A percentile compares a stretch with the other conserved stretches of the same genome.
phyloP scores from a whole-genome alignment of 2,888 invertebrate species.

The Brassicogethes aeneus region DNA sequence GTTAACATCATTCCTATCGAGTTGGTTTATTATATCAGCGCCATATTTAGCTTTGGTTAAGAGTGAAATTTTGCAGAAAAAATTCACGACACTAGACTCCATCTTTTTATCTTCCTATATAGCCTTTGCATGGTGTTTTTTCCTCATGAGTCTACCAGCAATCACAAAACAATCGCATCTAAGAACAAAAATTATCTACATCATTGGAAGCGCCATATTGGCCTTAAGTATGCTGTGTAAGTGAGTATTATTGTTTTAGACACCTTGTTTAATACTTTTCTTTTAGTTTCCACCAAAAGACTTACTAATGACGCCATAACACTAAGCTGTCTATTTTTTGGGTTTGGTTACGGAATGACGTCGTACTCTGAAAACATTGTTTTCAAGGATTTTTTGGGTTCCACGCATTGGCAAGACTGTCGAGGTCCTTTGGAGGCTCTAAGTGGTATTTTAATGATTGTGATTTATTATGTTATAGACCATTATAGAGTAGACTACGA shows the following conservation, averaged over 20 bases:
- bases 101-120: conserved; percentile 23
- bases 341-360: conserved; percentile 45
- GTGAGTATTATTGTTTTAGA: no score
- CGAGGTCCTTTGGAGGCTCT: conserved; percentile 44
- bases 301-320: conserved; percentile 42
- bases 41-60: background rate
- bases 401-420: conserved; percentile 44
- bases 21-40: background rate
- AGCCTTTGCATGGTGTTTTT: conserved; percentile 26
- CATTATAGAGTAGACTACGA: conserved; percentile 12
- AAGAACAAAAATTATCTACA: no score
- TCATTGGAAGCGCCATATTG: no score
- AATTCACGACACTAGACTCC: conserved; percentile 18
- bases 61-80: background rate
- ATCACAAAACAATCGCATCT: conserved; percentile 17
- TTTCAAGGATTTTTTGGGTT: conserved; percentile 43
- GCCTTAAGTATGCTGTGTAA: no score
- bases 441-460: conserved; percentile 36
- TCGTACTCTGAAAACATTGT: conserved; percentile 44
- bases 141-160: conserved; percentile 20
- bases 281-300: conserved; percentile 21
- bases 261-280: conserved; percentile 8
- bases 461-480: conserved; percentile 30
- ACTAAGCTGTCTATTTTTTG: conserved; percentile 44
- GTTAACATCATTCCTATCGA: conserved; percentile 12